Base-by-base conservation (phyloP, 2,797 vertebrate species). In the Fratercula arctica region DNA sequence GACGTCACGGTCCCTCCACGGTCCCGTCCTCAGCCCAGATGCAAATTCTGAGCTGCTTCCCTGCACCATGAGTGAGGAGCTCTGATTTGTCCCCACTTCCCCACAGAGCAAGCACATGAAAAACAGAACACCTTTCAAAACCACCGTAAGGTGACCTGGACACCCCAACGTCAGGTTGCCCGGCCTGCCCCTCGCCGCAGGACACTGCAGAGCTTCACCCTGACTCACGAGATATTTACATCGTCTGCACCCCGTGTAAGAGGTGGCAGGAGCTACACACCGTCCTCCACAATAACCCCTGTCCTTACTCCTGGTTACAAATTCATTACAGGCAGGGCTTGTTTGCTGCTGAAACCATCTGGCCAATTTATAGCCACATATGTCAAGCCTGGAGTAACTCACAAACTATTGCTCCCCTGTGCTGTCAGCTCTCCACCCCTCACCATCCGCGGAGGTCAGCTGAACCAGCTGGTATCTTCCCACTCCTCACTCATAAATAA, bases 181-280 rank as follows among this genome's bases (percentile, higher is more conserved):
- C 9, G 2, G 4, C 35, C 54, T 29, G 39, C 21, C 16, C 59
- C 68, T 35, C 21, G 26, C 46, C 76, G 43, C 76, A 91, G 63
- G 50, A 67, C 48, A 19, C 31, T 17, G 37, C 56, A 60, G 48
- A 84, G 41, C 25, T 56, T 81, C 70, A 67, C 59, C 12, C 26
- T 4, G 7, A 21, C 8, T n/a, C 33, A 24, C 2, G 9, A 57
- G 41, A 31, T 13, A 15, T 17, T 57, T 50, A 20, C 26, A 53
- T 23, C 4, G 3, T 10, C 41, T 54, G 25, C 29, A 59, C 5
- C 31, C n/a, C 0, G 0, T 3, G 2, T 6, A 37, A 45, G 39
- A 64, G 60, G 5, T 51, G 50, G 48, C 46, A 39, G 43, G 48
- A 86, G 41, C 37, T 63, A 35, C 45, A 59, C 26, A 13, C 18